Evolutionary conservation across 2,888 invertebrate species (phyloP).

Genomic region (Drosophila prostipennis): DNA sequence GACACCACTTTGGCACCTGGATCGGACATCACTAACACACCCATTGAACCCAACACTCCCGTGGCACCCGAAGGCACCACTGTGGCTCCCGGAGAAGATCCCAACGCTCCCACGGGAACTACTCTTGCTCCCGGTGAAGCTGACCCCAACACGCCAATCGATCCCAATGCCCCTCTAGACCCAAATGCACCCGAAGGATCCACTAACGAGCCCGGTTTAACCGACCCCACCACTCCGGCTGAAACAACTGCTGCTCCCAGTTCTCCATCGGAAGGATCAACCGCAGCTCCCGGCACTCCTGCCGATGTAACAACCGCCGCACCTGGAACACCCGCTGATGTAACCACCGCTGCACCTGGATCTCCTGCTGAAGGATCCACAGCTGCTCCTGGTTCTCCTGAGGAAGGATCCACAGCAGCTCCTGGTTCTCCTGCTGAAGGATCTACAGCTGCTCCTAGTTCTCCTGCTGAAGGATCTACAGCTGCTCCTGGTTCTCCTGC

Average conservation of each 20-base stretch:
- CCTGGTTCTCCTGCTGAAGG: conserved; percentile 19
- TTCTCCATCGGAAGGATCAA: conserved; percentile 22
- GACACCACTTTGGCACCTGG: conserved; percentile 28
- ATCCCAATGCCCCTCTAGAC: conserved; percentile 45
- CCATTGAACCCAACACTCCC: conserved; percentile 15
- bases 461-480: conserved; percentile 16
- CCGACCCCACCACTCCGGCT: conserved; percentile 38
- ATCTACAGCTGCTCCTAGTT: conserved; percentile 7
- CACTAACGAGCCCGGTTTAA: conserved; percentile 15
- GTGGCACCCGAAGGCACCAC: conserved; percentile 22
- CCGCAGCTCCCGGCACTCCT: conserved; percentile 20
- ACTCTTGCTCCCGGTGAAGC: conserved; percentile 29
- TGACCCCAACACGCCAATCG: conserved; percentile 42
- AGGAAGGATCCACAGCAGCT: conserved; percentile 17
- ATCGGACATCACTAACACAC: conserved; percentile 16
- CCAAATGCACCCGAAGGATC: conserved; percentile 48
- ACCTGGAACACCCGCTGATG: conserved; percentile 25
- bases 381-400: conserved; percentile 22
- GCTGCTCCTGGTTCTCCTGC: conserved; percentile 29
- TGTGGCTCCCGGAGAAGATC: conserved; percentile 4
- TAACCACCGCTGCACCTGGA: conserved; percentile 17
- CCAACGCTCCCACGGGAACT: conserved; percentile 22
- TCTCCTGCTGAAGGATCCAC: conserved; percentile 26
- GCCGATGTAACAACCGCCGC: conserved; percentile 19
- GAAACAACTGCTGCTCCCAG: conserved; percentile 17